Conservation (phyloP, 2,797 vertebrate species). For the Alca torda region DNA sequence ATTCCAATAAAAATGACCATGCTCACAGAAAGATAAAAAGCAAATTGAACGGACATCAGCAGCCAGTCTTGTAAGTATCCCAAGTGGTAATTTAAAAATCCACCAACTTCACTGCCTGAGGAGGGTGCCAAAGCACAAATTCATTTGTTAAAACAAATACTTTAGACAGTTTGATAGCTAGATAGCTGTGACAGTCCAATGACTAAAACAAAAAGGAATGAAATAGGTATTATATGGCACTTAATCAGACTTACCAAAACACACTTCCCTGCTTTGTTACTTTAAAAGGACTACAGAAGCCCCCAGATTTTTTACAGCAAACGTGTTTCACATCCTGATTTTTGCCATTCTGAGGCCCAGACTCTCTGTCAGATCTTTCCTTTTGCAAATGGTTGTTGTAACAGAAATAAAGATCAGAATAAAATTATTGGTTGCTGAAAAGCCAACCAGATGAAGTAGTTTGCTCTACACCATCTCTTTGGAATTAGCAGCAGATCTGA, state of each 20-base stretch:
- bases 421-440: neutral
- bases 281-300: neutral
- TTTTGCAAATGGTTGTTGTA: neutral
- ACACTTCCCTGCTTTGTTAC: neutral
- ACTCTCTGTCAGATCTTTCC: neutral
- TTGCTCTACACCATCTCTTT: neutral
- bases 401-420: neutral
- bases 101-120: neutral
- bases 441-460: neutral
- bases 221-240: neutral
- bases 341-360: neutral
- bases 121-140: neutral
- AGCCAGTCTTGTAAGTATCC: neutral
- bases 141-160: constrained; percentile 24
- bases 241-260: neutral
- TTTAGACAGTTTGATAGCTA: neutral
- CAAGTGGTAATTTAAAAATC: neutral
- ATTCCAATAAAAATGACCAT: neutral
- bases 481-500: neutral
- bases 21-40: neutral
- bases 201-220: neutral
- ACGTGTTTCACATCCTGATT: neutral
- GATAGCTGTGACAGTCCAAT: neutral
- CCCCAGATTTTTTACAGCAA: neutral
- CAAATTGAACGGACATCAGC: neutral